Evolutionary conservation across 2,888 invertebrate genomes (phyloP).

Genomic region (Lymantria dispar): DNA sequence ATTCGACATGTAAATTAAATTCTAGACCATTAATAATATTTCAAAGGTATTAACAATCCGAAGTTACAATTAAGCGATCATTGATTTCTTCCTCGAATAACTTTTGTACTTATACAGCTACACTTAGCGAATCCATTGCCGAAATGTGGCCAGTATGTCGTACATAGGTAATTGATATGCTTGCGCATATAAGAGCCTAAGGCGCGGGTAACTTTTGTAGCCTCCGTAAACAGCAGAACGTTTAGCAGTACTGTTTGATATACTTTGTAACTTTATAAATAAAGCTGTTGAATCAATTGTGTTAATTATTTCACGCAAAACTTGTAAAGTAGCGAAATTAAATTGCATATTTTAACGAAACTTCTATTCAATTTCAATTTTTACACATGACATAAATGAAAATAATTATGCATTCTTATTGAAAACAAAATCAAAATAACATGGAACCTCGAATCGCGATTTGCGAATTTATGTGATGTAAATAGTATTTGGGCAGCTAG

Average conservation of each 20-base stretch:
- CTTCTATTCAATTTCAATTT: slow-evolving; percentile 48
- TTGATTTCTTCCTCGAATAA: too few relatives aligned
- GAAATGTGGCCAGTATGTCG: too few relatives aligned
- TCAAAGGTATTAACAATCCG: too few relatives aligned
- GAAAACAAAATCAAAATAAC: slow-evolving; percentile 48
- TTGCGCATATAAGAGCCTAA: too few relatives aligned
- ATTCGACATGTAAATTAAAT: too few relatives aligned
- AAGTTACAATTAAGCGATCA: too few relatives aligned
- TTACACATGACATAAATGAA: slow-evolving; percentile 49
- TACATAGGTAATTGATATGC: too few relatives aligned
- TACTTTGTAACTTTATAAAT: slow-evolving; percentile 71
- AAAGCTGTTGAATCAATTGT: slow-evolving; percentile 56
- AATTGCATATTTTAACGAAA: slow-evolving; percentile 41
- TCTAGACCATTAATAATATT: too few relatives aligned
- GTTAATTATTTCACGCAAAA: slow-evolving; percentile 32
- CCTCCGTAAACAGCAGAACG: slow-evolving; percentile 28
- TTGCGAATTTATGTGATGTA: slow-evolving; percentile 19
- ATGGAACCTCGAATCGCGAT: slow-evolving; percentile 38
- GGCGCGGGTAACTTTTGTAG: too few relatives aligned
- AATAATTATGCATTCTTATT: slow-evolving; percentile 41
- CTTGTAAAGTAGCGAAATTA: slow-evolving; percentile 33
- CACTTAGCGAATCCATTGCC: too few relatives aligned
- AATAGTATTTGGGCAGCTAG: slow-evolving; percentile 63
- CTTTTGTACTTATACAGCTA: too few relatives aligned
- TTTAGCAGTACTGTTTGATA: slow-evolving; percentile 52